These are phyloP conservation scores for Mareca penelope DNA, from an alignment of 2,797 vertebrate genomes.

Conservation along the genomic window DNA sequence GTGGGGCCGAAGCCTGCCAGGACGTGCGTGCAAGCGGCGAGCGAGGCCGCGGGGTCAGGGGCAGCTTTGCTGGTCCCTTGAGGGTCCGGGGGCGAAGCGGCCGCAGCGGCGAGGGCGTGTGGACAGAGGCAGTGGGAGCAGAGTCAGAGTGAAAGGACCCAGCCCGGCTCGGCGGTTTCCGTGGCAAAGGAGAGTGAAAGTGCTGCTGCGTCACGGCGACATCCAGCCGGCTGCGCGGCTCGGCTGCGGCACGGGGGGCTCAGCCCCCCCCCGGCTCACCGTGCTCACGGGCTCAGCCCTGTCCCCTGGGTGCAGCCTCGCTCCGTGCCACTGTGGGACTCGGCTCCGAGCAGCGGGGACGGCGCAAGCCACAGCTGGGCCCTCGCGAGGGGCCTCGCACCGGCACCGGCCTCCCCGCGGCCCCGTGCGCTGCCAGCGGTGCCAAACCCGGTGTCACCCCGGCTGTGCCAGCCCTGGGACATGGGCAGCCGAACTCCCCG, in stretches of 20 bases:
- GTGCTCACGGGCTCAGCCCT: rapidly evolving
- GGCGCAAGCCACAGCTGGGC: too few species aligned
- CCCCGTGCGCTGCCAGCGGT: rapidly evolving
- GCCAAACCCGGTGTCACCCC: neutral
- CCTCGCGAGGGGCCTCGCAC: rapidly evolving
- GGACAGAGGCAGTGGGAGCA: neutral
- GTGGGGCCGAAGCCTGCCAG: neutral
- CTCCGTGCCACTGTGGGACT: too few species aligned
- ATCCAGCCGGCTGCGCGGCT: rapidly evolving
- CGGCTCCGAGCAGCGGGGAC: too few species aligned
- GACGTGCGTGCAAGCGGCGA: neutral
- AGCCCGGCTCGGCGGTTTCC: neutral
- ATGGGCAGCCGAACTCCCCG: rapidly evolving
- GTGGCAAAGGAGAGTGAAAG: conserved; percentile 39
- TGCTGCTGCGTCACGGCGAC: neutral
- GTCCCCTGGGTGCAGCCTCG: neutral
- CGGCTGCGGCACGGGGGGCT: neutral
- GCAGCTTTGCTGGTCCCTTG: neutral
- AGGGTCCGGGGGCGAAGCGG: too few species aligned
- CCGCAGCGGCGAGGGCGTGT: neutral
- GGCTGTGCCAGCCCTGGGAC: neutral
- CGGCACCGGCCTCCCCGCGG: rapidly evolving
- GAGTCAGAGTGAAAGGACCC: conserved; percentile 15
- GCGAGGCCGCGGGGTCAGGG: neutral
- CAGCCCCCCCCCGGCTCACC: rapidly evolving